These are phyloP conservation scores for Sabatieria punctata DNA, from an alignment of 2,888 invertebrate genomes.

Conservation along the genomic window DNA sequence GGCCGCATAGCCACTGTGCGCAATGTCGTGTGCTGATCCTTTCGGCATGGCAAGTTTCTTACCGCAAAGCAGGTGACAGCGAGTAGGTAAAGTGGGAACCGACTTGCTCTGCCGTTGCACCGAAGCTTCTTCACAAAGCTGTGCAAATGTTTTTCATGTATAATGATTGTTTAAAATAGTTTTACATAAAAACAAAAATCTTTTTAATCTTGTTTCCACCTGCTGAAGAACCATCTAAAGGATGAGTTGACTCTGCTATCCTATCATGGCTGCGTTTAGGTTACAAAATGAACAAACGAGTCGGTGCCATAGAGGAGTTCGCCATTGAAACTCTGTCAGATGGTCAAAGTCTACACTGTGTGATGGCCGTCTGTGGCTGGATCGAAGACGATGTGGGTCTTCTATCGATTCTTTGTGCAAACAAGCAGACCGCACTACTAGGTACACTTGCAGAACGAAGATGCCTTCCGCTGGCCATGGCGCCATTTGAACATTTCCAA, in stretches of 20 bases:
- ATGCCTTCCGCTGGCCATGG: constrained; percentile 42
- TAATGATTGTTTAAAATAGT: background rate
- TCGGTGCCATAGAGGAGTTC: constrained; percentile 51
- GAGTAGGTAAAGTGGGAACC: no score
- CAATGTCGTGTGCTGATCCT: no score
- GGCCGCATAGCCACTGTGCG: no score
- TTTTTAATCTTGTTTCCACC: background rate
- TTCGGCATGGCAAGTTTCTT: no score
- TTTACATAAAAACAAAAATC: background rate
- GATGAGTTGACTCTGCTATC: background rate
- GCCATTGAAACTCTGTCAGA: constrained; percentile 42
- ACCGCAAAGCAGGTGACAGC: no score
- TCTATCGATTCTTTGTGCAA: no score
- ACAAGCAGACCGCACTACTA: no score
- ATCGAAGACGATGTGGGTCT: constrained; percentile 39
- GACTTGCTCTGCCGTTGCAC: no score
- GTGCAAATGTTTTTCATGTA: no score
- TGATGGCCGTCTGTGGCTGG: constrained; percentile 50
- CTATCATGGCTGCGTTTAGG: constrained; percentile 30
- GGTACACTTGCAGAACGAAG: no score
- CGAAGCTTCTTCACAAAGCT: no score
- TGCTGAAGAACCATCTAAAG: background rate
- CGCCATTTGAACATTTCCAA: constrained; percentile 40
- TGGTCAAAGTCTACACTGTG: constrained; percentile 40
- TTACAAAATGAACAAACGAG: constrained; percentile 51